These are phyloP conservation scores for Diloba caeruleocephala DNA, from an alignment of 2,888 invertebrate genomes.

Conservation along the genomic window DNA sequence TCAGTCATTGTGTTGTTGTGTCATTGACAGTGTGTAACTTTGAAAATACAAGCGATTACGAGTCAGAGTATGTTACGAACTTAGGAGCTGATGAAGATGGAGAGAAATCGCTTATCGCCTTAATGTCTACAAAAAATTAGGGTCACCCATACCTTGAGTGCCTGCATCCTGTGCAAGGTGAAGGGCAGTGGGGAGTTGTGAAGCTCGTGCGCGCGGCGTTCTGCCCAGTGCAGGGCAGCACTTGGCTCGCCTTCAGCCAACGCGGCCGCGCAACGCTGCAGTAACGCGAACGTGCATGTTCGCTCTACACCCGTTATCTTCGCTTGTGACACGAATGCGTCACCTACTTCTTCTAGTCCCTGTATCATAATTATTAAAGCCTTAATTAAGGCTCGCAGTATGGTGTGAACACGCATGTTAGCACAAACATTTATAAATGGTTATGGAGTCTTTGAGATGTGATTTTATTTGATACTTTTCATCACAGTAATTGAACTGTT, in stretches of 20 bases:
- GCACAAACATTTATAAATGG: too few relatives aligned
- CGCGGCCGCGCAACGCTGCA: conserved; percentile 96
- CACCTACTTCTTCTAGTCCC: conserved; percentile 97
- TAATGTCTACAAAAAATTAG: not conserved
- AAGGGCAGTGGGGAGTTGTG: conserved; percentile 86
- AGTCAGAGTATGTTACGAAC: too few relatives aligned
- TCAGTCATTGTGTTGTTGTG: too few relatives aligned
- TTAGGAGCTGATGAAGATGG: too few relatives aligned
- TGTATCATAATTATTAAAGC: conserved; percentile 49
- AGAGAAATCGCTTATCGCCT: too few relatives aligned
- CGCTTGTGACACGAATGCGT: conserved; percentile 90
- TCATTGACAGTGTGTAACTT: too few relatives aligned
- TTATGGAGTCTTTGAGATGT: too few relatives aligned
- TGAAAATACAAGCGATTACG: too few relatives aligned
- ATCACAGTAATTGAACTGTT: too few relatives aligned
- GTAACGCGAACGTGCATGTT: conserved; percentile 78
- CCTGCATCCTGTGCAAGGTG: conserved; percentile 83
- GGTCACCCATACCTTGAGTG: conserved; percentile 70
- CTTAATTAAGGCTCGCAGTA: too few relatives aligned
- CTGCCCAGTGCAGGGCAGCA: conserved; percentile 96
- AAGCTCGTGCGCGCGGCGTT: conserved; percentile 92
- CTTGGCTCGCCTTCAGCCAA: conserved; percentile 94
- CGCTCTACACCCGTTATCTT: conserved; percentile 76
- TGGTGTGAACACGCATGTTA: too few relatives aligned
- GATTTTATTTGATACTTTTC: too few relatives aligned